Conservation (phyloP, 2,888 invertebrate genomes). For the Tridacna crocea region DNA sequence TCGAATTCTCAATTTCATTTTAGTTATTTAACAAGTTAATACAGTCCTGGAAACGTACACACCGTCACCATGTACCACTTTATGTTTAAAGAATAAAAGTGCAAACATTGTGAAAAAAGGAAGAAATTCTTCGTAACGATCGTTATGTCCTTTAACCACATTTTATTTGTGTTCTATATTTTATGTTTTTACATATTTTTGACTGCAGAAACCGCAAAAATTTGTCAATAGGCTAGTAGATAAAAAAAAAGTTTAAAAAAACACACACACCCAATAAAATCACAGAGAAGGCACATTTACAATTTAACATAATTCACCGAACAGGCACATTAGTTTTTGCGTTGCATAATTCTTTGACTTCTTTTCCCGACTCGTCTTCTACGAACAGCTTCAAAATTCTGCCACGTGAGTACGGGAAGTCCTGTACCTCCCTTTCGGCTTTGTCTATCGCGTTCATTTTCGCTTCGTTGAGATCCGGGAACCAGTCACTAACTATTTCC, state of each 20-base stretch:
- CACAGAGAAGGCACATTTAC: background rate
- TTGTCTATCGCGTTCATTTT: conserved; percentile 50
- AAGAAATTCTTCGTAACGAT: no score
- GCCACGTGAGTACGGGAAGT: conserved; percentile 61
- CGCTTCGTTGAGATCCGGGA: conserved; percentile 51
- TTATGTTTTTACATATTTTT: no score
- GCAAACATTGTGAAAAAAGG: no score
- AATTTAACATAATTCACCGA: background rate
- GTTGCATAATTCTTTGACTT: conserved; percentile 49
- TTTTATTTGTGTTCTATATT: no score
- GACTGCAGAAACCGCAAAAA: no score
- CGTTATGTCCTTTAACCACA: no score
- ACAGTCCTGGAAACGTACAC: no score
- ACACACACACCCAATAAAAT: background rate
- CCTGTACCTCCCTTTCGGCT: conserved; percentile 50
- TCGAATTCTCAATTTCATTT: no score
- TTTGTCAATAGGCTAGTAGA: background rate
- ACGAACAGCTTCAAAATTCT: conserved; percentile 58
- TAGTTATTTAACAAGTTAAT: no score
- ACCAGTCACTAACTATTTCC: conserved; percentile 65
- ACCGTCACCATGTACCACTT: no score
- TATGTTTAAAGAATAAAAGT: no score
- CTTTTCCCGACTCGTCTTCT: conserved; percentile 52
- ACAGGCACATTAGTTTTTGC: conserved; percentile 28
- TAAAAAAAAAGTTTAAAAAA: background rate